These are phyloP conservation scores for Heliconius congener DNA, from an alignment of 1,140 invertebrate genomes.

Conservation along the genomic window DNA sequence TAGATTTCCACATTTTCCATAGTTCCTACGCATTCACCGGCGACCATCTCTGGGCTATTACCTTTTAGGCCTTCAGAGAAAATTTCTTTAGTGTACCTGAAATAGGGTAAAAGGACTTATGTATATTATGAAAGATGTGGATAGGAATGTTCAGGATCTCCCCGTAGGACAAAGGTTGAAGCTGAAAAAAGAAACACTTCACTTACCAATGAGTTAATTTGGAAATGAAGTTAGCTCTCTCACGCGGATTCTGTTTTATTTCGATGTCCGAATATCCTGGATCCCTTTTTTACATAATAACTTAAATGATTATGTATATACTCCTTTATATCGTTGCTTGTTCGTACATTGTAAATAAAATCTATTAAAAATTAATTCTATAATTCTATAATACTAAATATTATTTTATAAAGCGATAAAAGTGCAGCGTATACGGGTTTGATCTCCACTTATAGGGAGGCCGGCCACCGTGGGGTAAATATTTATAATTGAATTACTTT, in stretches of 20 bases:
- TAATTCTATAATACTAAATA: no score
- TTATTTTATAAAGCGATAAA: not conserved
- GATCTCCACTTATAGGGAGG: no score
- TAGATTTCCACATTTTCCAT: no score
- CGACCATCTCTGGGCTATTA: no score
- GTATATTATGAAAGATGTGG: no score
- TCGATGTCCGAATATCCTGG: not conserved
- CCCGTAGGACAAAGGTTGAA: not conserved
- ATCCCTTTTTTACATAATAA: slow-evolving; percentile 29
- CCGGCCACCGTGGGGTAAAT: no score
- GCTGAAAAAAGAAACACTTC: not conserved
- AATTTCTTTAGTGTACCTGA: slow-evolving; percentile 60
- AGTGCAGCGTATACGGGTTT: no score
- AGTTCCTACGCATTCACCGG: no score
- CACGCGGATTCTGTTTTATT: not conserved
- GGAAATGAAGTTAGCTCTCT: not conserved
- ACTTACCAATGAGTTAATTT: not conserved
- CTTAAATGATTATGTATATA: not conserved
- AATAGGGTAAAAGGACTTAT: not conserved
- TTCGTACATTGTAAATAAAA: not conserved
- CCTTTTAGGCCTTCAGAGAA: slow-evolving; percentile 61
- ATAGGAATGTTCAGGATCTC: no score
- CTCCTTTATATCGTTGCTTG: not conserved
- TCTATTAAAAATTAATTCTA: not conserved
- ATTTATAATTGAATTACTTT: no score